These are phyloP conservation scores for Amazona vittata DNA, from an alignment of 2,113 vertebrate genomes.

Conservation along the genomic window DNA sequence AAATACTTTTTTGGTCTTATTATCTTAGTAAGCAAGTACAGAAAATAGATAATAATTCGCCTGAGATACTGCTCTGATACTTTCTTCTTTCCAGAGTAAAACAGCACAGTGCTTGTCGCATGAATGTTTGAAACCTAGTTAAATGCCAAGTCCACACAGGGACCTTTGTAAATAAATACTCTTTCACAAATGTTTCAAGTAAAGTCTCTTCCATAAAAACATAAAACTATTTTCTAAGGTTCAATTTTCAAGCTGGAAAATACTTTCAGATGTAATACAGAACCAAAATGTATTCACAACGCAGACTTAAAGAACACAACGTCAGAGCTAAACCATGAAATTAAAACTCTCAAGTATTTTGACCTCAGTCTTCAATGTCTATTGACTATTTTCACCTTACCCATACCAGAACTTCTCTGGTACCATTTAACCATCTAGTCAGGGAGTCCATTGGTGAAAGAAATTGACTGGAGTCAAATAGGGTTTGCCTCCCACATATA, in stretches of 20 bases:
- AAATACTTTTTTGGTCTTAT: neutral
- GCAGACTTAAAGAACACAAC: neutral
- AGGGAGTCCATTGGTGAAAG: neutral
- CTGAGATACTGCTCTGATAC: neutral
- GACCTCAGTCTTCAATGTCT: neutral
- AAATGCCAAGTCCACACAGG: neutral
- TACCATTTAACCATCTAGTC: neutral
- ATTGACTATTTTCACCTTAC: neutral
- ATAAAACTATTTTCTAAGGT: neutral
- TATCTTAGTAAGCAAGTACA: neutral
- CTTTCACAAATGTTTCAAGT: neutral
- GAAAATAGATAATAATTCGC: neutral
- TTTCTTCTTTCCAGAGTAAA: neutral
- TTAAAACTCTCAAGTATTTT: neutral
- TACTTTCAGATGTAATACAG: neutral
- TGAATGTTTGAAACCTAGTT: neutral
- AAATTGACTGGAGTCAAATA: neutral
- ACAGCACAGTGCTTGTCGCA: neutral
- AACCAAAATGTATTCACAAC: neutral
- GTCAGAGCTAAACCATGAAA: neutral
- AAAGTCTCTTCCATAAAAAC: neutral
- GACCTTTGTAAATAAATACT: neutral
- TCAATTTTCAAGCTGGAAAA: neutral
- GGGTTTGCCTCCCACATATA: neutral
- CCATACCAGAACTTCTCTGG: neutral